A percentile compares a stretch with the other conserved stretches of the same genome.
phyloP scores from a whole-genome alignment of 2,113 vertebrate genomes.

The Eupsittula cactorum region DNA sequence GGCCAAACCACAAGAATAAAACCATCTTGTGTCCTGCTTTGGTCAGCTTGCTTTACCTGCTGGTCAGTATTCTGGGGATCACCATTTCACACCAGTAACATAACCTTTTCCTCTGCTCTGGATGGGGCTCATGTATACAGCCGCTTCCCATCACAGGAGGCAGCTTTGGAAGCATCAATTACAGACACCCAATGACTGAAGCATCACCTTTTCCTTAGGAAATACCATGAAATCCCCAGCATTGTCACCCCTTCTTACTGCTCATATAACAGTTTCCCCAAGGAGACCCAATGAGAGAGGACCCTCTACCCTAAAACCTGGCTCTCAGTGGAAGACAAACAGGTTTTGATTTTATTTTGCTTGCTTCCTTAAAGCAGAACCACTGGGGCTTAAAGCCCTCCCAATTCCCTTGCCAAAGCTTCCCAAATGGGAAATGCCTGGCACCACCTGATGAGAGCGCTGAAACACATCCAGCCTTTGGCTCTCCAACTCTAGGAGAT shows the following conservation, averaged over 20 bases:
- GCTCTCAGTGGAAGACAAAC: background rate
- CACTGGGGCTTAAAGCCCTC: background rate
- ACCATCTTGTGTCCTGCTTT: background rate
- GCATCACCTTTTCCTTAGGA: background rate
- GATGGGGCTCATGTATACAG: background rate
- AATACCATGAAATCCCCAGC: background rate
- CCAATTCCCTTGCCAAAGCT: background rate
- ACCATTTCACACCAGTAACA: rapidly evolving
- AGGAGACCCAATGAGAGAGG: background rate
- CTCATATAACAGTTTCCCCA: background rate
- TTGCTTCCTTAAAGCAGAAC: background rate
- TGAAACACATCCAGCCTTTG: background rate
- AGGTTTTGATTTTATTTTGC: background rate
- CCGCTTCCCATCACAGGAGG: background rate
- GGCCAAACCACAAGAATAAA: background rate
- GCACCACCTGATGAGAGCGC: background rate
- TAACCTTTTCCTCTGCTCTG: background rate
- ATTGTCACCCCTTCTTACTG: background rate
- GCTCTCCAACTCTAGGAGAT: background rate
- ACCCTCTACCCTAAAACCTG: background rate
- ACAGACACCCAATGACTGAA: background rate
- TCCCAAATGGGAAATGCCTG: background rate
- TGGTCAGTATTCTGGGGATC: background rate
- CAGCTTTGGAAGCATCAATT: background rate
- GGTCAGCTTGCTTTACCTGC: background rate